phyloP scores from a whole-genome alignment of 2,797 vertebrate species.

The Hippocampus kuda region DNA sequence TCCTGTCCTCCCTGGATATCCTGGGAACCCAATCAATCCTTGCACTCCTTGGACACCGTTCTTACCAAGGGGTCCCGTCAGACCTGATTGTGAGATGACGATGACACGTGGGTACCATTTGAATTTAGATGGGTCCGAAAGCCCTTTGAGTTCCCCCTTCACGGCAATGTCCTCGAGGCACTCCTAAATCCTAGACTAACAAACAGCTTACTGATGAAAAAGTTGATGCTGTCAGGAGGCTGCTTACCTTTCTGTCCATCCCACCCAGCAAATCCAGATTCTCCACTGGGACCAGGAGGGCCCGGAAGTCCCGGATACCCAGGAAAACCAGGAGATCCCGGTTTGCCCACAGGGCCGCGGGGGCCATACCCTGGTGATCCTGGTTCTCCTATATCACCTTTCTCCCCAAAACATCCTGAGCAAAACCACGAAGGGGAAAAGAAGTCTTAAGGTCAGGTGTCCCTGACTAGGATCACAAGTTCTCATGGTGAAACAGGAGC shows the following conservation, averaged over 20 bases:
- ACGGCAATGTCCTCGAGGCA: neutral
- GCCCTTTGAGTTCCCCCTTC: neutral
- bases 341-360: slow-evolving; percentile 46
- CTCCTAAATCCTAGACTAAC: neutral
- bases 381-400: slow-evolving; percentile 41
- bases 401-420: slow-evolving; percentile 55
- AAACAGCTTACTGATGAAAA: neutral
- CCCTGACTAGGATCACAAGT: neutral
- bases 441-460: neutral
- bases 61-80: slow-evolving; percentile 34
- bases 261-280: slow-evolving; percentile 30
- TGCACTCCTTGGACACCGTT: slow-evolving; percentile 24
- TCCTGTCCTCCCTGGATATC: slow-evolving; percentile 36
- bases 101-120: neutral
- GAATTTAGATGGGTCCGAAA: neutral
- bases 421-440: neutral
- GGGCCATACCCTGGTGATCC: slow-evolving; percentile 41
- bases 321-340: slow-evolving; percentile 44
- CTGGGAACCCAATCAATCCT: slow-evolving; percentile 32
- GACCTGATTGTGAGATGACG: slow-evolving; percentile 31
- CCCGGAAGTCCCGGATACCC: slow-evolving; percentile 51
- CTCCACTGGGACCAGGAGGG: slow-evolving; percentile 30
- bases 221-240: too few species aligned
- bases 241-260: slow-evolving; percentile 48
- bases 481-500: neutral